Evolutionary conservation across 1,140 invertebrate species (phyloP).

Genomic region (Eciton burchellii): DNA sequence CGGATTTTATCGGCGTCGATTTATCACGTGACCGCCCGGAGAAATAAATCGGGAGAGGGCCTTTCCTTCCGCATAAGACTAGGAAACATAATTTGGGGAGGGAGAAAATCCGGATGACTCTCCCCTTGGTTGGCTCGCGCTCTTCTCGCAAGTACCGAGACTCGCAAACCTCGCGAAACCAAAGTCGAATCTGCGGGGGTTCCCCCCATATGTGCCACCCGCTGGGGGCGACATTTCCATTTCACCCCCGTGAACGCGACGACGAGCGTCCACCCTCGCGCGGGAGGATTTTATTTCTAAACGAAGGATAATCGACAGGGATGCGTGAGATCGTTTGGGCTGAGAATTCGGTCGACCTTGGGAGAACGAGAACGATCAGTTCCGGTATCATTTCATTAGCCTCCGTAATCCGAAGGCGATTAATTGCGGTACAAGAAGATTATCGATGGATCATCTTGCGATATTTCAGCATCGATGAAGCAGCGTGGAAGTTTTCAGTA

Average conservation of each 20-base stretch:
- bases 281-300: constrained; percentile 60
- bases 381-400: too few relatives aligned
- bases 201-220: constrained; percentile 74
- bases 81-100: constrained; percentile 56
- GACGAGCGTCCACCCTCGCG: constrained; percentile 39
- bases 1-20: constrained; percentile 33
- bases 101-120: constrained; percentile 58
- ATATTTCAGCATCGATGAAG: background rate
- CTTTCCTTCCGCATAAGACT: constrained; percentile 42
- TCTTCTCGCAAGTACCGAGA: constrained; percentile 37
- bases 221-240: constrained; percentile 80
- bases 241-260: constrained; percentile 71
- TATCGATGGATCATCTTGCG: background rate
- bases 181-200: constrained; percentile 76
- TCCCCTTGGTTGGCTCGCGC: constrained; percentile 55
- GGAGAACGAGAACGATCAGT: background rate
- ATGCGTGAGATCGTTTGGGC: background rate
- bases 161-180: too few relatives aligned
- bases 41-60: constrained; percentile 66
- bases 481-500: background rate
- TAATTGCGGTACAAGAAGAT: too few relatives aligned
- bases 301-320: constrained; percentile 38
- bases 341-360: background rate
- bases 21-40: constrained; percentile 32
- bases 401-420: too few relatives aligned